A percentile compares a stretch with the other conserved stretches of the same genome.
Conservation (phyloP, 1,140 invertebrate species). For the Drosophila tropicalis region DNA sequence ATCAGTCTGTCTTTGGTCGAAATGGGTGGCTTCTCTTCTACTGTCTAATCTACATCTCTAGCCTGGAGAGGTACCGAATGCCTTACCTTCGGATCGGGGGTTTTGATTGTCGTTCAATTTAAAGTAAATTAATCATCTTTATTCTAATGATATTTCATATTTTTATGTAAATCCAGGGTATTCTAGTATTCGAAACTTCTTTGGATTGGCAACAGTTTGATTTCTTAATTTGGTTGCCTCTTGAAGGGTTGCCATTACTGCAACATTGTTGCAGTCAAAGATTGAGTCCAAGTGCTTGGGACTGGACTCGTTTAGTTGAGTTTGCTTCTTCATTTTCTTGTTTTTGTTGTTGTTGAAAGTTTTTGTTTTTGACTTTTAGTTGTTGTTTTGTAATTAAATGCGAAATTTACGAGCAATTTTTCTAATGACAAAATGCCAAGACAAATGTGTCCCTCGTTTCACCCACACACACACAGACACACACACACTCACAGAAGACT, state of each 20-base stretch:
- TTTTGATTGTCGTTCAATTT: no score
- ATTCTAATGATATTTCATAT: no score
- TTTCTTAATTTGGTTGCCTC: constrained; percentile 37
- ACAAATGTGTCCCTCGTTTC: constrained; percentile 64
- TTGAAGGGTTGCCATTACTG: constrained; percentile 33
- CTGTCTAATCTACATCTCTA: no score
- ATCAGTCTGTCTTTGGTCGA: no score
- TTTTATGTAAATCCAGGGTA: constrained; percentile 18
- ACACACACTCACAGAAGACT: constrained; percentile 10
- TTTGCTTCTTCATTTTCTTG: constrained; percentile 30
- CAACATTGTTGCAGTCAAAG: constrained; percentile 69
- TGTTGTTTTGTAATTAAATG: constrained; percentile 72
- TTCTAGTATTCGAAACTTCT: background rate
- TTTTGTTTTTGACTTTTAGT: constrained; percentile 5
- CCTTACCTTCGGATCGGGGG: no score
- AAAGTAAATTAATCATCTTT: no score
- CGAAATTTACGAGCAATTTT: constrained; percentile 71
- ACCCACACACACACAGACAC: constrained; percentile 39
- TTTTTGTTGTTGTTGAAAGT: constrained; percentile 7
- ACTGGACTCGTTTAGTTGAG: constrained; percentile 10
- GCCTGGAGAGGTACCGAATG: no score
- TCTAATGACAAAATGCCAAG: constrained; percentile 73
- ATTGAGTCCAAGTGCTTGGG: constrained; percentile 40
- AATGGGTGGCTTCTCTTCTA: no score
- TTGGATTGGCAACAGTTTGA: background rate